Evolutionary conservation across 53 echinoderm and acorn worm genomes (phyloP).

Genomic region (Zoroaster sp.): DNA sequence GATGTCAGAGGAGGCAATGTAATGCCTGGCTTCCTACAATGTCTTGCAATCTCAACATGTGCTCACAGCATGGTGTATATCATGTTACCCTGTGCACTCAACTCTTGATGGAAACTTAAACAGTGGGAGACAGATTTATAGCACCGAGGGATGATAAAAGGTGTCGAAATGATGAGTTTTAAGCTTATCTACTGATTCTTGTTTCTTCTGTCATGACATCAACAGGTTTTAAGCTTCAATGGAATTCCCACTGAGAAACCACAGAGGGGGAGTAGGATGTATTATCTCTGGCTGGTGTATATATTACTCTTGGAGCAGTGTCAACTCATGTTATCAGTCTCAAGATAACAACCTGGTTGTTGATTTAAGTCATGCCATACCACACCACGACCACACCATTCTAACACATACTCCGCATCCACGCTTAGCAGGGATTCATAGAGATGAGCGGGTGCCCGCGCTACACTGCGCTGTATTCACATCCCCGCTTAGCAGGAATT

Average conservation of each 20-base stretch:
- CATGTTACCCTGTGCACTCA: background rate
- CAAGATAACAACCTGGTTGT: too few relatives aligned
- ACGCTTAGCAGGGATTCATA: too few relatives aligned
- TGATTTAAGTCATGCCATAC: too few relatives aligned
- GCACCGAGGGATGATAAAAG: background rate
- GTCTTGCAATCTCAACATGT: background rate
- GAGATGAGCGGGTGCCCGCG: too few relatives aligned
- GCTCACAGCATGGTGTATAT: background rate
- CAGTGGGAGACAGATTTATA: background rate
- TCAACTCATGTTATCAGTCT: background rate
- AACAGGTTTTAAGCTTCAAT: background rate
- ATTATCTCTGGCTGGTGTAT: background rate
- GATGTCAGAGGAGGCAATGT: background rate
- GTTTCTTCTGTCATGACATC: background rate
- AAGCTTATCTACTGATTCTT: background rate
- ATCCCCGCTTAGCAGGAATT: too few relatives aligned
- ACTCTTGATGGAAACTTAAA: background rate
- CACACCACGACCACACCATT: too few relatives aligned
- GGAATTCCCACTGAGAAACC: background rate
- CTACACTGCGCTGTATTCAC: too few relatives aligned
- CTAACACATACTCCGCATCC: too few relatives aligned
- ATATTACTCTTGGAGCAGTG: background rate
- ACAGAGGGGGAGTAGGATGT: background rate
- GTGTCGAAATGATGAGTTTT: background rate
- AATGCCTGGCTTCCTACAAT: too few relatives aligned